Evolutionary conservation across 2,888 invertebrate species (phyloP), one percentile per base, ranked within the genome.

Genomic region (Mayetiola destructor): DNA sequence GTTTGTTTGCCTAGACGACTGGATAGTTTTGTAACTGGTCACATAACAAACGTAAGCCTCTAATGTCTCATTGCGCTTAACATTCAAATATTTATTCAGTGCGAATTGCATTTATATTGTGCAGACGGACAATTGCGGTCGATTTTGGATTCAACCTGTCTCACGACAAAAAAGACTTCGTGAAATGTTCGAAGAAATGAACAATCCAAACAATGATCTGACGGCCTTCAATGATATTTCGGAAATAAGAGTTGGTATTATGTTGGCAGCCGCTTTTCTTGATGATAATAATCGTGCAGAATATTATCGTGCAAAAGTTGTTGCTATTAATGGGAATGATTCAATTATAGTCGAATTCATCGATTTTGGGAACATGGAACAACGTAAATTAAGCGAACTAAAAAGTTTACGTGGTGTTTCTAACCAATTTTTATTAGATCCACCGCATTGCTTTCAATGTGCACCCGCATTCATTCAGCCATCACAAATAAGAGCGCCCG

Each of bases 291-390:
- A 30, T 6, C 1, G 6, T 1, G 59, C 57, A 2, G 55, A 64
- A 9, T 79, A 75, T 62, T 78, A 78, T 65, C 75, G 87, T 9
- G 85, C 80, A 6, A 73, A 75, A 57, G 73, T 85, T 54, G n/a
- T n/a, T n/a, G n/a, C n/a, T n/a, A n/a, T 36, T 36, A 32, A 32
- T 9, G 32, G 8, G 12, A n/a, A n/a, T n/a, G n/a, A n/a, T n/a
- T n/a, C n/a, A n/a, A n/a, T 66, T 30, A 68, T 84, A 80, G 80
- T 91, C 4, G 75, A 80, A 56, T 90, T 84, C 67, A 79, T 92
- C 56, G 93, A 94, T 73, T 85, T 79, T 68, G 93, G 93, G 16
- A 80, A 80, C 63, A 73, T 68, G 18, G 76, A 71, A 0, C 69
- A 72, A 40, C 70, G 84, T 32, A 65, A 67, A 56, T 61, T 67